A percentile compares a stretch with the other conserved stretches of the same genome.
Evolutionary conservation across 2,797 vertebrate species (phyloP).

Genomic region (Linurgus olivaceus): DNA sequence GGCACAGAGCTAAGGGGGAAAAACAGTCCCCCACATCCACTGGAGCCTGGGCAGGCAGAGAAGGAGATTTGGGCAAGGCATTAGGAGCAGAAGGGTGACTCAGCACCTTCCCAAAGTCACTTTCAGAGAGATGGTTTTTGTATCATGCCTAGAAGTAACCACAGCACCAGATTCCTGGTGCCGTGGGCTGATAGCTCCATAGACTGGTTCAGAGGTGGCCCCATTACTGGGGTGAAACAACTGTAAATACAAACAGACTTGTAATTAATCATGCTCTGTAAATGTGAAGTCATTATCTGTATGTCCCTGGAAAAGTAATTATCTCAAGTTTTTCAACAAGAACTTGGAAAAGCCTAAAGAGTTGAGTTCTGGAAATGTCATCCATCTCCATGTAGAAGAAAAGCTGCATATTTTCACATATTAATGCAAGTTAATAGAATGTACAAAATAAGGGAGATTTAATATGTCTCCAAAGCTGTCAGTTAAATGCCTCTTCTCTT

Average conservation of each 20-base stretch:
- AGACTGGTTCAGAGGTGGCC: neutral
- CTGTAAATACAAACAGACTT: constrained; percentile 18
- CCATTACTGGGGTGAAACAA: neutral
- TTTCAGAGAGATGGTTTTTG: neutral
- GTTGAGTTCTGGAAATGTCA: neutral
- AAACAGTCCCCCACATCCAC: neutral
- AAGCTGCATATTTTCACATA: neutral
- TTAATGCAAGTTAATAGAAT: neutral
- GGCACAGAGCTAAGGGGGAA: neutral
- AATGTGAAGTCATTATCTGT: neutral
- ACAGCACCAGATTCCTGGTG: neutral
- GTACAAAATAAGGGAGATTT: neutral
- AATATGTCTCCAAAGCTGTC: neutral
- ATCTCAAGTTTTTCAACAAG: neutral
- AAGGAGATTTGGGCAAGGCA: neutral
- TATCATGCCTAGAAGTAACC: neutral
- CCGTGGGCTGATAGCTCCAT: neutral
- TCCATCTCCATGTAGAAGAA: neutral
- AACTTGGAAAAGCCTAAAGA: neutral
- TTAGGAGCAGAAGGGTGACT: neutral
- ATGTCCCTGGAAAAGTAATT: constrained; percentile 43
- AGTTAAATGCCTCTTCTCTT: neutral
- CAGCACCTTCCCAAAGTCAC: neutral
- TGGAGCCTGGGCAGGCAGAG: neutral
- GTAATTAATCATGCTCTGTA: neutral